A percentile compares a stretch with the other conserved stretches of the same genome.
These are phyloP conservation scores for Patella pellucida DNA, from an alignment of 2,888 invertebrate species.

Conservation along the genomic window DNA sequence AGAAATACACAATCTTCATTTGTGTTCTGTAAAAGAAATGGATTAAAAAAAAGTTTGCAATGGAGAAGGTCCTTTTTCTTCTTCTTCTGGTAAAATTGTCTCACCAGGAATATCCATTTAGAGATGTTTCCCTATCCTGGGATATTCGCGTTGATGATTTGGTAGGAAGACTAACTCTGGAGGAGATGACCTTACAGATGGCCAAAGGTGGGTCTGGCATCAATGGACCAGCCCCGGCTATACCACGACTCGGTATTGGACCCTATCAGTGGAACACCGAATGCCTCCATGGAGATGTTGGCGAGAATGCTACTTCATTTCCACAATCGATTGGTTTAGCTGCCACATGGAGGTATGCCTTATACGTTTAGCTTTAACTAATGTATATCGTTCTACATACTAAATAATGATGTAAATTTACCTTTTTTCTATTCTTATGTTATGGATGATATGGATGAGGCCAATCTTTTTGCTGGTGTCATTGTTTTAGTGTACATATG, in stretches of 20 bases:
- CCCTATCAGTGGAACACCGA: conserved; percentile 63
- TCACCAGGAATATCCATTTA: conserved; percentile 44
- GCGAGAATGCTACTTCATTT: conserved; percentile 61
- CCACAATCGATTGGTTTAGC: conserved; percentile 64
- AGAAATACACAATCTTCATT: too few species aligned
- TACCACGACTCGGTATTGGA: conserved; percentile 51
- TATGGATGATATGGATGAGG: too few species aligned
- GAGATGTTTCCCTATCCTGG: conserved; percentile 57
- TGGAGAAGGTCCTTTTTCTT: neutral
- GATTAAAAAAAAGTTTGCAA: too few species aligned
- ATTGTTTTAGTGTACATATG: too few species aligned
- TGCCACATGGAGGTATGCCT: conserved; percentile 60
- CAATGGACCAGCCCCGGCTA: conserved; percentile 55
- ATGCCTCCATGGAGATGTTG: conserved; percentile 59
- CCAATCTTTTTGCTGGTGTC: too few species aligned
- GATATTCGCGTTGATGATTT: conserved; percentile 57
- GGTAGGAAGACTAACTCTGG: conserved; percentile 51
- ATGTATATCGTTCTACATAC: too few species aligned
- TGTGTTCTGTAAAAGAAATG: too few species aligned
- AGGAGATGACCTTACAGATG: conserved; percentile 55
- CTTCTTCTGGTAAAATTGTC: neutral
- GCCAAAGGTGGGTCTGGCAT: conserved; percentile 44
- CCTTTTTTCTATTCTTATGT: too few species aligned
- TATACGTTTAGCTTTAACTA: too few species aligned
- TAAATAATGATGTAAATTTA: too few species aligned